A percentile compares a stretch with the other conserved stretches of the same genome.
phyloP scores from a whole-genome alignment of 2,113 vertebrate species.

The Pleuronectes platessa region DNA sequence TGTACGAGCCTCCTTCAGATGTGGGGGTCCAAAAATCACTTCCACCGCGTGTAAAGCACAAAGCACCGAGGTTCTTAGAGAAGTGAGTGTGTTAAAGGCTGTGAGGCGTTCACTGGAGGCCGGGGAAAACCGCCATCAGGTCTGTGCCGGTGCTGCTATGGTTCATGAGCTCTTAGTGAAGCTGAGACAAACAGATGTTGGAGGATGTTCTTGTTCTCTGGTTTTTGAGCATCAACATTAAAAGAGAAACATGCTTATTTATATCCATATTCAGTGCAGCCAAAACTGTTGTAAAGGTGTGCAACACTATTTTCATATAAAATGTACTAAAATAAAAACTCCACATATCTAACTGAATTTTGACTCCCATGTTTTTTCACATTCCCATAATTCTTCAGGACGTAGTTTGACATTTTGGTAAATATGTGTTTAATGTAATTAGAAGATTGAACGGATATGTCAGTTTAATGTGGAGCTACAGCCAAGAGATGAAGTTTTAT shows the following conservation, averaged over 20 bases:
- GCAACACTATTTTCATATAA: conserved; percentile 79
- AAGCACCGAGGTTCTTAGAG: conserved; percentile 18
- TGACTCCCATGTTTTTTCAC: neutral
- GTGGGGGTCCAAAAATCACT: conserved; percentile 17
- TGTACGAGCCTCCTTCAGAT: conserved; percentile 9
- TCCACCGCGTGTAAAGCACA: conserved; percentile 44
- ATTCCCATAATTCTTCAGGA: too few species aligned
- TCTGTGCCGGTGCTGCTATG: conserved; percentile 20
- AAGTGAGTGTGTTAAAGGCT: neutral
- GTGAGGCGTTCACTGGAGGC: neutral
- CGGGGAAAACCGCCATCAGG: neutral
- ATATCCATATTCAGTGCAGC: conserved; percentile 60
- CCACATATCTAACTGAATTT: conserved; percentile 52
- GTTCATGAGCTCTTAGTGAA: conserved; percentile 20
- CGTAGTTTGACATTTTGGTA: too few species aligned
- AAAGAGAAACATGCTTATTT: neutral
- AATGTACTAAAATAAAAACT: conserved; percentile 78
- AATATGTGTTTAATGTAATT: too few species aligned
- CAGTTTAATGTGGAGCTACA: too few species aligned
- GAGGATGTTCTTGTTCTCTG: conserved; percentile 16
- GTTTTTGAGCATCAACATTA: neutral
- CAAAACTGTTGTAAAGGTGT: conserved; percentile 71
- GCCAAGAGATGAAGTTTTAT: too few species aligned
- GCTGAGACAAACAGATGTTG: neutral
- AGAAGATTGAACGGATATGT: too few species aligned